phyloP scores from a whole-genome alignment of 2,888 invertebrate genomes.

The Trissonchulus sp. region DNA sequence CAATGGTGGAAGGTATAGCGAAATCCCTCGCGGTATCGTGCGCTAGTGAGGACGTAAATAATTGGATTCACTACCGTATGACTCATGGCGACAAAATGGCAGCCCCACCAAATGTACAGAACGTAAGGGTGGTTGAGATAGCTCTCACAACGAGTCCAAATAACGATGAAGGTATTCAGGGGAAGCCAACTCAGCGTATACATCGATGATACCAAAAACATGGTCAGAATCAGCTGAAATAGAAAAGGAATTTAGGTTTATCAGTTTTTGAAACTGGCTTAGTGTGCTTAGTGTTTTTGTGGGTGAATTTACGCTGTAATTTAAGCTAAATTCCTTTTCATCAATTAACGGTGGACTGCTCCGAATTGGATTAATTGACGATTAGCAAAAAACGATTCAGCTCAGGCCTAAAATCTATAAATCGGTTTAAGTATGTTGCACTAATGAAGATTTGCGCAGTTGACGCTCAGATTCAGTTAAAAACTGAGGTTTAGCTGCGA shows the following conservation, averaged over 20 bases:
- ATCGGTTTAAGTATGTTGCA: too few relatives aligned
- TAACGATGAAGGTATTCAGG: constrained; percentile 25
- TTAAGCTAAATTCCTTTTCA: too few relatives aligned
- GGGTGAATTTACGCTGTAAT: too few relatives aligned
- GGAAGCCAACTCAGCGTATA: constrained; percentile 27
- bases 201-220: constrained; percentile 21
- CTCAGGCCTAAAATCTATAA: too few relatives aligned
- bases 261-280: too few relatives aligned
- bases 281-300: too few relatives aligned
- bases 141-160: not conserved
- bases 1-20: constrained; percentile 18
- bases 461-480: too few relatives aligned
- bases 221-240: constrained; percentile 28
- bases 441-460: too few relatives aligned
- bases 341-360: too few relatives aligned
- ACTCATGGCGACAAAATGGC: constrained; percentile 29
- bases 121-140: constrained; percentile 16
- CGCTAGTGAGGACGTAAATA: constrained; percentile 22
- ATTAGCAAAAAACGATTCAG: too few relatives aligned
- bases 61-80: constrained; percentile 29
- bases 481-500: too few relatives aligned
- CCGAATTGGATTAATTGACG: too few relatives aligned
- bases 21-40: constrained; percentile 26
- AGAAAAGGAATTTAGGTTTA: not conserved
- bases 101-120: constrained; percentile 30